Conservation (phyloP, 2,797 vertebrate genomes). For the Notolepis coatsorum region DNA sequence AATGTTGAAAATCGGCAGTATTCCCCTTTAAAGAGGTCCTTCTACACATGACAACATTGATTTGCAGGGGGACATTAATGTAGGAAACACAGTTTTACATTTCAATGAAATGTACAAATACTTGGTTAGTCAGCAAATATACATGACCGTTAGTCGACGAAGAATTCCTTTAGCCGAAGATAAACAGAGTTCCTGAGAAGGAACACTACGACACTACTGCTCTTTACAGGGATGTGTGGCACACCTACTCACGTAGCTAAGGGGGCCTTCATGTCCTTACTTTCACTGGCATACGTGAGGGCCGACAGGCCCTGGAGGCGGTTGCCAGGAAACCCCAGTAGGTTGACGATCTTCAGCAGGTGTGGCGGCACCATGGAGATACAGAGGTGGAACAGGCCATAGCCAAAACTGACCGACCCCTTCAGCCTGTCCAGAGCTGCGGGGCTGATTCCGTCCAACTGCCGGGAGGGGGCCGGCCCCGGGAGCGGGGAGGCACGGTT, state of each 20-base stretch:
- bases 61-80: too few species aligned
- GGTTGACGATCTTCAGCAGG: constrained; percentile 99
- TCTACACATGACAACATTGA: too few species aligned
- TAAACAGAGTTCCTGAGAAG: too few species aligned
- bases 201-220: neutral
- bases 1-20: too few species aligned
- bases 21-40: too few species aligned
- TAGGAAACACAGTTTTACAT: too few species aligned
- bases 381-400: constrained; percentile 99
- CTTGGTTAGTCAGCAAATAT: constrained; percentile 5
- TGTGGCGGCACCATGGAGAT: constrained; percentile 99
- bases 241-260: constrained; percentile 99
- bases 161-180: too few species aligned
- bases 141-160: constrained; percentile 44
- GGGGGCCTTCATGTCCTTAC: constrained; percentile 99
- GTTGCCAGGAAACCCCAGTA: constrained; percentile 99
- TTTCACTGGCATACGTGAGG: constrained; percentile 96
- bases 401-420: constrained; percentile 99
- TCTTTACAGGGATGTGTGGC: constrained; percentile 75
- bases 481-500: constrained; percentile 72
- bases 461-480: constrained; percentile 65
- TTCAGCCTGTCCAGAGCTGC: constrained; percentile 95
- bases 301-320: constrained; percentile 96
- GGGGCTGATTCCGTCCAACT: constrained; percentile 73
- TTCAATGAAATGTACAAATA: constrained; percentile 11